Percentiles rank a stretch among this genome's conserved stretches.
Conservation (phyloP, 2,113 vertebrate species). For the Megaleporinus macrocephalus region DNA sequence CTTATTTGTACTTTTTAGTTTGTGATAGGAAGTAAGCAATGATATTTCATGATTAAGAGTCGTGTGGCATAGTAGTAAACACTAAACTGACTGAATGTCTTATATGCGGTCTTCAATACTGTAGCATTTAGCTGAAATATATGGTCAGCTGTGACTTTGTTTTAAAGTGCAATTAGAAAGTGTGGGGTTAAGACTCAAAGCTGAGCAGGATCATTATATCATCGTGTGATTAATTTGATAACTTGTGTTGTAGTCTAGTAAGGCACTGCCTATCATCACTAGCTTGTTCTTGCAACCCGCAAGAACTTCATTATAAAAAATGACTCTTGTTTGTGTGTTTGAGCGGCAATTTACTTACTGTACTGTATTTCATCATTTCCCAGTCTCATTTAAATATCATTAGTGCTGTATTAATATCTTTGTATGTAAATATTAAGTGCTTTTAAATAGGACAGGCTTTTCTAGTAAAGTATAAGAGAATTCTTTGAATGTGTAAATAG, state of each 20-base stretch:
- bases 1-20: conserved; percentile 8
- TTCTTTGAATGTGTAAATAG: not conserved
- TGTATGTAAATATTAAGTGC: conserved; percentile 25
- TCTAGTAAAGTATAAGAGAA: not conserved
- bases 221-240: not conserved
- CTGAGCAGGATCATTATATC: not conserved
- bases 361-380: not conserved
- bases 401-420: conserved; percentile 16
- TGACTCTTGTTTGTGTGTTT: not conserved
- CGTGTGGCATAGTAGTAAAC: not conserved
- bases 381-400: not conserved
- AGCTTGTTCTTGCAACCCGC: conserved; percentile 1
- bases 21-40: not conserved
- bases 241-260: conserved; percentile 11
- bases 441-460: not conserved
- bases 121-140: not conserved
- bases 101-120: conserved; percentile 4
- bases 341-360: conserved; percentile 11
- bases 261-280: conserved; percentile 16
- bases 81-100: conserved; percentile 8
- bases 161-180: conserved; percentile 51
- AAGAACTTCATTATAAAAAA: conserved; percentile 4
- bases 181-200: conserved; percentile 1
- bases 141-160: conserved; percentile 17
- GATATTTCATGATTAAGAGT: not conserved